These are phyloP conservation scores for Rhyacophila evoluta DNA, from an alignment of 2,888 invertebrate species.

Conservation along the genomic window DNA sequence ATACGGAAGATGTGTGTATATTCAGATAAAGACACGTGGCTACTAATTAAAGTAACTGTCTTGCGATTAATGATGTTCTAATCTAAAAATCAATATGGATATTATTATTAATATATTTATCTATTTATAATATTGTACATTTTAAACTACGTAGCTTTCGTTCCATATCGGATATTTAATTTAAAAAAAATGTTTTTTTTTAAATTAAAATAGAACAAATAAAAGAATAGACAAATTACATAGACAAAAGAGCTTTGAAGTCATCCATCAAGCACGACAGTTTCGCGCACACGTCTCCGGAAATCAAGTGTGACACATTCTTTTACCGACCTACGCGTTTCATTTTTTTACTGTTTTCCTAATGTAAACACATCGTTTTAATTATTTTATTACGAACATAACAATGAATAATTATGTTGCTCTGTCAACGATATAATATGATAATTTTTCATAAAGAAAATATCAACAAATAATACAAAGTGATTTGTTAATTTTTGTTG, in stretches of 20 bases:
- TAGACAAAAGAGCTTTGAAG: slow-evolving; percentile 39
- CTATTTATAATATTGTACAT: too few species aligned
- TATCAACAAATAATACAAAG: too few species aligned
- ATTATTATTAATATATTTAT: too few species aligned
- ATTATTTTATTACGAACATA: neutral
- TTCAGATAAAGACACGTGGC: too few species aligned
- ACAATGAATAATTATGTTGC: slow-evolving; percentile 6
- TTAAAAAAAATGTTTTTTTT: too few species aligned
- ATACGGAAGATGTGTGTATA: too few species aligned
- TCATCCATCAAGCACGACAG: slow-evolving; percentile 40
- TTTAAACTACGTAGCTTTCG: too few species aligned
- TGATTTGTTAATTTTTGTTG: too few species aligned
- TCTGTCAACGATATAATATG: neutral
- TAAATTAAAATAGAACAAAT: slow-evolving; percentile 30
- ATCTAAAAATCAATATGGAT: too few species aligned
- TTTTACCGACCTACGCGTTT: neutral
- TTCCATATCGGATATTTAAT: neutral
- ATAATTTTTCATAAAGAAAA: neutral
- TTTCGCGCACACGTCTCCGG: slow-evolving; percentile 23
- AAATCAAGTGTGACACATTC: slow-evolving; percentile 37
- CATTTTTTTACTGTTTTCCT: neutral
- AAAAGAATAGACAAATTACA: slow-evolving; percentile 42
- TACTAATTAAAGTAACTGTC: too few species aligned
- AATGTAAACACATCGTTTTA: slow-evolving; percentile 10
- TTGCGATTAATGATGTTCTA: too few species aligned